phyloP scores from a whole-genome alignment of 2,797 vertebrate species.

The Pachyuromys duprasi region DNA sequence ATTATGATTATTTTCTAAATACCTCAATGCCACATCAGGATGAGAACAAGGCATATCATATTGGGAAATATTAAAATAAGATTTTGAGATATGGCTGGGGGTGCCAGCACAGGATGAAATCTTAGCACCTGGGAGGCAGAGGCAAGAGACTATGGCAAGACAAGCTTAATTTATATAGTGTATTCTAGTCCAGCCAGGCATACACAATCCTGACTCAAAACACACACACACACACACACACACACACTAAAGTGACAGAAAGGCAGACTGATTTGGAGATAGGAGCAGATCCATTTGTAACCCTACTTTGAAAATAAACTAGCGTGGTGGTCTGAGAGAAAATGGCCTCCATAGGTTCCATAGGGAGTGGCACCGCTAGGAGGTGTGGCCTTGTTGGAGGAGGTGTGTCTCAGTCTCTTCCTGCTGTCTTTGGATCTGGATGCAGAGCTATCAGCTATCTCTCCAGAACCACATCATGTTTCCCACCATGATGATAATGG shows the following conservation, averaged over 20 bases:
- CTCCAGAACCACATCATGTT: background rate
- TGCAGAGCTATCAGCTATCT: background rate
- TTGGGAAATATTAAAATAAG: slow-evolving; percentile 30
- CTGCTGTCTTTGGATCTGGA: background rate
- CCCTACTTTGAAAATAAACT: slow-evolving; percentile 41
- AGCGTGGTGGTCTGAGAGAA: background rate
- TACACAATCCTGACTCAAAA: background rate
- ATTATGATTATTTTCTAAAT: slow-evolving; percentile 54
- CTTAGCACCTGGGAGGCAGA: background rate
- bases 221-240: background rate
- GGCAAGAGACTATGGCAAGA: background rate
- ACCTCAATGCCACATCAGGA: slow-evolving; percentile 29
- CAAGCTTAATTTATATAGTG: background rate
- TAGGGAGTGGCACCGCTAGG: background rate
- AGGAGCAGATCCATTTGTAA: background rate
- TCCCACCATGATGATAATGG: background rate
- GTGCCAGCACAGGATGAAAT: background rate
- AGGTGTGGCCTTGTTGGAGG: background rate
- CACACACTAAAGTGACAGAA: background rate
- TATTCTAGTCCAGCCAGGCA: background rate
- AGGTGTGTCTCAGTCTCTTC: background rate
- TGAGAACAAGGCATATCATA: background rate
- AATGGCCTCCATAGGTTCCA: background rate
- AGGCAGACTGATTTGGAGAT: background rate
- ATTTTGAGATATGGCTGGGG: background rate